Percentiles rank a stretch among this genome's conserved stretches.
These are phyloP conservation scores for Hippolais icterina DNA, from an alignment of 2,113 vertebrate species.

Conservation along the genomic window DNA sequence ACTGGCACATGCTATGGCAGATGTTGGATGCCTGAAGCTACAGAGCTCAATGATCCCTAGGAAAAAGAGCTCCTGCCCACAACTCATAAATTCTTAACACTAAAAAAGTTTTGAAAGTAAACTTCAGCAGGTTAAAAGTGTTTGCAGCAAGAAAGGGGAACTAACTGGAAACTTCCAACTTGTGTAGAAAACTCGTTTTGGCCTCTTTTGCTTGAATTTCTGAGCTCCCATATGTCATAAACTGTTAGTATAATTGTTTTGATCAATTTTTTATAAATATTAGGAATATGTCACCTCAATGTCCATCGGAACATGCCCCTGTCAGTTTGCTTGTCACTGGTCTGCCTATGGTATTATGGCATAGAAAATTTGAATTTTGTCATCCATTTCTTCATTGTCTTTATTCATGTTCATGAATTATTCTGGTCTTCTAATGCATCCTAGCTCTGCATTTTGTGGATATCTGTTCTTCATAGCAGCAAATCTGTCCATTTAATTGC, in stretches of 20 bases:
- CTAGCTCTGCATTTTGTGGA: background rate
- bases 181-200: background rate
- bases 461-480: constrained; percentile 27
- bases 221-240: background rate
- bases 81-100: constrained; percentile 4
- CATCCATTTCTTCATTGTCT: background rate
- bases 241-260: background rate
- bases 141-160: background rate
- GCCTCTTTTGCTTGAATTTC: background rate
- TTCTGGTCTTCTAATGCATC: constrained; percentile 29
- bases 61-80: background rate
- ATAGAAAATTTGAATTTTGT: background rate
- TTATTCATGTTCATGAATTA: constrained; percentile 1
- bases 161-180: background rate
- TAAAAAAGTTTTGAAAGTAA: background rate
- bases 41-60: background rate
- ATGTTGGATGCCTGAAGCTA: background rate
- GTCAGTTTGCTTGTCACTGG: background rate
- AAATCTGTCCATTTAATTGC: constrained; percentile 55
- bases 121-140: background rate
- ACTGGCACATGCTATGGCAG: background rate
- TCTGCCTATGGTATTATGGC: background rate
- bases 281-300: background rate
- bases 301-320: background rate
- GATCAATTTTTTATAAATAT: background rate